Conservation (phyloP, 2,113 vertebrate genomes). For the Uria lomvia region DNA sequence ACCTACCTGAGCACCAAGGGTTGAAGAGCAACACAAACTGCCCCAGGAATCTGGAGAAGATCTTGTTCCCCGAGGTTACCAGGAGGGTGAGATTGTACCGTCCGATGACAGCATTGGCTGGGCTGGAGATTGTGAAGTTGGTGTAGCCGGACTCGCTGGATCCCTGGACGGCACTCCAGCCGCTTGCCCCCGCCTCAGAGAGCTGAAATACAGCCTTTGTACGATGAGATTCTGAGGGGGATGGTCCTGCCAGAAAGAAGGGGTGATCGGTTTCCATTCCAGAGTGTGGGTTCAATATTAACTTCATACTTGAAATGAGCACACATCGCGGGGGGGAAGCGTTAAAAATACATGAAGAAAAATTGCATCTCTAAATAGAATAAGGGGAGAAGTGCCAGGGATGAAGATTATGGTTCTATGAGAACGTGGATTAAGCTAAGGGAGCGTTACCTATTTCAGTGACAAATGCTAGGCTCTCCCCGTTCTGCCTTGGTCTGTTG, state of each 20-base stretch:
- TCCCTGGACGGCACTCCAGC: constrained; percentile 65
- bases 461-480: constrained; percentile 68
- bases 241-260: constrained; percentile 59
- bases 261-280: neutral
- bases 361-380: neutral
- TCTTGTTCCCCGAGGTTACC: constrained; percentile 62
- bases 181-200: neutral
- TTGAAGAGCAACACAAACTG: constrained; percentile 90
- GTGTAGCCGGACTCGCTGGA: neutral
- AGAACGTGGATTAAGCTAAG: neutral
- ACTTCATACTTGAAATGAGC: neutral
- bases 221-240: constrained; percentile 72
- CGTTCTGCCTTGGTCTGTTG: constrained; percentile 26
- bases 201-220: constrained; percentile 73
- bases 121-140: constrained; percentile 68
- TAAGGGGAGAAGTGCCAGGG: neutral
- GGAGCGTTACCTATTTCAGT: constrained; percentile 71
- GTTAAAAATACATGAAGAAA: neutral
- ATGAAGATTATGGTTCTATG: neutral
- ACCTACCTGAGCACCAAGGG: constrained; percentile 89
- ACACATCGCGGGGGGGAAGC: rapidly evolving
- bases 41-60: constrained; percentile 60
- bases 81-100: constrained; percentile 76
- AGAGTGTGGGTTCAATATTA: neutral
- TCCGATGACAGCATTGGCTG: constrained; percentile 81